Evolutionary conservation across 2,797 vertebrate genomes (phyloP).

Genomic region (Alcedo atthis): DNA sequence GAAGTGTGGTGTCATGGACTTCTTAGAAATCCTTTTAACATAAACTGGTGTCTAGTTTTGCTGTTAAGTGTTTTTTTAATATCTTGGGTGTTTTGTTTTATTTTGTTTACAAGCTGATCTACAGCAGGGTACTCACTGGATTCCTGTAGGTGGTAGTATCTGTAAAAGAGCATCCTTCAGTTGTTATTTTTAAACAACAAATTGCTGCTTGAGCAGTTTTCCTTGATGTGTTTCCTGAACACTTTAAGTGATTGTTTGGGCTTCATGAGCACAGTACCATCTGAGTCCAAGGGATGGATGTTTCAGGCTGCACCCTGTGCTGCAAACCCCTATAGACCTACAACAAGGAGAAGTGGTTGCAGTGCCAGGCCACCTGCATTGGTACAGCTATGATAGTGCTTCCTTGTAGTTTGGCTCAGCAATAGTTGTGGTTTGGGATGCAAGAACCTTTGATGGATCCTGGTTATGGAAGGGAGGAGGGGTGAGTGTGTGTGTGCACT

Average conservation of each 20-base stretch:
- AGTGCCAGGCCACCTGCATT: neutral
- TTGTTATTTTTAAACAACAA: neutral
- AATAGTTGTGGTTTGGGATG: neutral
- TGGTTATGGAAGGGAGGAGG: neutral
- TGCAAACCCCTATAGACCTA: neutral
- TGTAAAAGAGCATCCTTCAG: neutral
- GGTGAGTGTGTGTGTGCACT: rapidly evolving
- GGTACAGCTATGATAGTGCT: rapidly evolving
- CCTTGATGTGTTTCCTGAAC: neutral
- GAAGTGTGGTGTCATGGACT: neutral
- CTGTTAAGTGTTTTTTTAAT: neutral
- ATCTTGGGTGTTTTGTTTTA: neutral
- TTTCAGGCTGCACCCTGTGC: neutral
- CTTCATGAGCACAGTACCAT: neutral
- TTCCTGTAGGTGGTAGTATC: neutral
- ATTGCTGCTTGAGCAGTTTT: neutral
- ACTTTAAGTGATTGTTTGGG: neutral
- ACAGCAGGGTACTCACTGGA: neutral
- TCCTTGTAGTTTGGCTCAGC: neutral
- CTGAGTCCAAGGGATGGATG: neutral
- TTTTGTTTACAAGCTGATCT: neutral
- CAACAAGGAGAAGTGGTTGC: rapidly evolving
- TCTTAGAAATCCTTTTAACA: neutral
- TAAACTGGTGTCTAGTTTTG: neutral
- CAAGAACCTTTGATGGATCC: neutral